Evolutionary conservation across 2,113 vertebrate genomes (phyloP).

Genomic region (Sapajus apella): DNA sequence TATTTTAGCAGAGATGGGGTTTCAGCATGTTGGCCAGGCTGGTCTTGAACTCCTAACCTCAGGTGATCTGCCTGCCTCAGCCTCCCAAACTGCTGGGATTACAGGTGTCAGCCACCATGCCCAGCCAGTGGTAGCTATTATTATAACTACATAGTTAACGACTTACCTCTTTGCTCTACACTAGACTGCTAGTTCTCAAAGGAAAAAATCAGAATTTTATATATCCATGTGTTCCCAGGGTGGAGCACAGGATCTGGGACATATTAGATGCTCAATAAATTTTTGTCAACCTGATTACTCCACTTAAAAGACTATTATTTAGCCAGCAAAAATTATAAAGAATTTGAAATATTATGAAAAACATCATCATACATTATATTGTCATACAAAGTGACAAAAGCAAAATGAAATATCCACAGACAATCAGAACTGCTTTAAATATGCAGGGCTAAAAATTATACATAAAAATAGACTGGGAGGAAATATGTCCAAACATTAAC

Average conservation of each 20-base stretch:
- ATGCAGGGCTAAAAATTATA: slow-evolving; percentile 3
- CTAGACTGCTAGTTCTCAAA: not conserved
- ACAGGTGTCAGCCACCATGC: too few species aligned
- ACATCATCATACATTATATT: not conserved
- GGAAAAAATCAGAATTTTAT: not conserved
- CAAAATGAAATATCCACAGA: slow-evolving; percentile 53
- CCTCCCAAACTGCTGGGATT: too few species aligned
- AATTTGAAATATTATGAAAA: slow-evolving; percentile 51
- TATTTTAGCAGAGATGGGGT: too few species aligned
- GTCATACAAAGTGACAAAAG: slow-evolving; percentile 22
- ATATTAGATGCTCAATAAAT: not conserved
- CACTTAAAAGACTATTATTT: not conserved
- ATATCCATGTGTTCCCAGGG: not conserved
- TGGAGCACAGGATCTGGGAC: not conserved
- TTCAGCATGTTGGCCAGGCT: too few species aligned
- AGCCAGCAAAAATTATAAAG: slow-evolving; percentile 14
- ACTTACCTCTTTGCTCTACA: not conserved
- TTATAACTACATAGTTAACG: not conserved
- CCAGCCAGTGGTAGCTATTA: not conserved
- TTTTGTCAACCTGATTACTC: not conserved
- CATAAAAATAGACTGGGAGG: slow-evolving; percentile 41
- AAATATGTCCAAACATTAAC: not conserved
- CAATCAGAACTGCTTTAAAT: slow-evolving; percentile 50
- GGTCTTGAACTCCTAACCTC: too few species aligned
- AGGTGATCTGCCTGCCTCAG: too few species aligned